Conservation (phyloP, 1,140 invertebrate genomes). For the Mactra quadrangularis region DNA sequence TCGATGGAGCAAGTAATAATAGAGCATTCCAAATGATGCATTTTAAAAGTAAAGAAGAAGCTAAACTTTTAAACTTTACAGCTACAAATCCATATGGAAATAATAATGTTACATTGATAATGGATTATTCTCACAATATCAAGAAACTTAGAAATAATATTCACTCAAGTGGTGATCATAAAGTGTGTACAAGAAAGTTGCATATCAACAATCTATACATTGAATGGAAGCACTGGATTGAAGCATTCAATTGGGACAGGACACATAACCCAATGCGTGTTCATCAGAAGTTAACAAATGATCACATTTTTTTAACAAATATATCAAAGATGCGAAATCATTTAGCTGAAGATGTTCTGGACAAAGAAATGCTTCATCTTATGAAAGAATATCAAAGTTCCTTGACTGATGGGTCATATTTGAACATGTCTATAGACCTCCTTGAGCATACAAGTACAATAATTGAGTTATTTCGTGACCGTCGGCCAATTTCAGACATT, state of each 20-base stretch:
- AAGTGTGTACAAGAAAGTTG: conserved; percentile 36
- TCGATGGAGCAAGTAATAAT: conserved; percentile 59
- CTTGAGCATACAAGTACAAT: conserved; percentile 54
- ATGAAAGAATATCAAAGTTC: conserved; percentile 11
- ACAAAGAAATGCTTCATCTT: conserved; percentile 45
- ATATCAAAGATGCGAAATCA: conserved; percentile 61
- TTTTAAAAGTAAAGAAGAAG: conserved; percentile 19
- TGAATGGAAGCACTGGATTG: conserved; percentile 47
- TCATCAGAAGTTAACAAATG: conserved; percentile 59
- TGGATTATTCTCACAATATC: conserved; percentile 50
- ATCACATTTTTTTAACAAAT: conserved; percentile 52
- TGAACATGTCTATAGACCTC: conserved; percentile 39
- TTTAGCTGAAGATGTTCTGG: conserved; percentile 60
- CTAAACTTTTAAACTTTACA: not conserved
- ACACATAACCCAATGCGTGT: conserved; percentile 40
- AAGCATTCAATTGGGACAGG: conserved; percentile 57
- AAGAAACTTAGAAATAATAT: conserved; percentile 62
- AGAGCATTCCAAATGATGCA: conserved; percentile 54
- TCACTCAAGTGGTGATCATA: conserved; percentile 23
- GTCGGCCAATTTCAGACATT: conserved; percentile 39
- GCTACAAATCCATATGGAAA: not conserved
- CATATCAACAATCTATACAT: conserved; percentile 19
- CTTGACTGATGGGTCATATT: not conserved
- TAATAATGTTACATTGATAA: conserved; percentile 22
- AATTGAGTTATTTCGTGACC: conserved; percentile 60